Percentiles rank a stretch among this genome's conserved stretches.
These are phyloP conservation scores for Helarctos malayanus DNA, from an alignment of 2,797 vertebrate species.

Conservation along the genomic window DNA sequence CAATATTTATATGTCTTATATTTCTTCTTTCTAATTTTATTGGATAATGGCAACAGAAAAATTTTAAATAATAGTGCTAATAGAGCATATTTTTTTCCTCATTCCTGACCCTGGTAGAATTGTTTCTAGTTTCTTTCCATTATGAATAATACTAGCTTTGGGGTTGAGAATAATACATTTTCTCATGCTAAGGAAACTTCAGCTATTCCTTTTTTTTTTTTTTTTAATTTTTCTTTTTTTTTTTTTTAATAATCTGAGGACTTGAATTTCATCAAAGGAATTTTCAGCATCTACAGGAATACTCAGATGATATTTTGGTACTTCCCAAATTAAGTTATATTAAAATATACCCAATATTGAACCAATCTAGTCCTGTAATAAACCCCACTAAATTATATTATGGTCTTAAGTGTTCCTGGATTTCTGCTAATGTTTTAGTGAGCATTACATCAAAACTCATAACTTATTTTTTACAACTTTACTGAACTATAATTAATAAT, in stretches of 20 bases:
- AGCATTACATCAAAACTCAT: neutral
- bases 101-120: neutral
- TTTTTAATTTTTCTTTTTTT: neutral
- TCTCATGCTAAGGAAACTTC: neutral
- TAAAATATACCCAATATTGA: neutral
- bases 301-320: neutral
- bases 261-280: neutral
- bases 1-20: neutral
- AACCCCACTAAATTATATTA: neutral
- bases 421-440: neutral
- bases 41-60: neutral
- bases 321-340: neutral
- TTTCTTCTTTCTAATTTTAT: neutral
- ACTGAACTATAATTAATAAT: neutral
- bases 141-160: neutral
- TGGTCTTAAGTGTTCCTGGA: neutral
- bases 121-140: neutral
- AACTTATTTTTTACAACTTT: neutral
- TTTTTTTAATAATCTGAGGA: neutral
- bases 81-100: neutral
- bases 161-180: neutral
- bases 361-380: neutral
- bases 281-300: conserved; percentile 14
- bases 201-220: neutral
- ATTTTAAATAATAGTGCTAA: neutral